Conservation (phyloP, 2,888 invertebrate genomes). For the Ecdyonurus torrentis region DNA sequence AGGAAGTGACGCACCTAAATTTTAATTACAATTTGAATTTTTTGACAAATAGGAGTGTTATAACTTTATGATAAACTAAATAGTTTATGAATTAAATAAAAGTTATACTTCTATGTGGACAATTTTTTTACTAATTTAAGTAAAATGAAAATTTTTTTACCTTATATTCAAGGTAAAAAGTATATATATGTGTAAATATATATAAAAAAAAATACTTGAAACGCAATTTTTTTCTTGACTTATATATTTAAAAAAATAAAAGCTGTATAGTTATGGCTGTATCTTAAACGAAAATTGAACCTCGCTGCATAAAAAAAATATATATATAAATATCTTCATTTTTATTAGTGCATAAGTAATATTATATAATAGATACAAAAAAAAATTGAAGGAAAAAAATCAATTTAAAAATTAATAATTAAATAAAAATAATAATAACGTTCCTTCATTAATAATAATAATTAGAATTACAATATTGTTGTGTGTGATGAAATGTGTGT, state of each 20-base stretch:
- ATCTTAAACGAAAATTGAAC: too few species aligned
- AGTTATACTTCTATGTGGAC: background rate
- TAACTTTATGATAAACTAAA: too few species aligned
- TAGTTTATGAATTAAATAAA: too few species aligned
- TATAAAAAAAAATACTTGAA: background rate
- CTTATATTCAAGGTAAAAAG: background rate
- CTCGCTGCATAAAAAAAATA: background rate
- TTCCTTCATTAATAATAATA: background rate
- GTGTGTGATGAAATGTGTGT: constrained; percentile 5
- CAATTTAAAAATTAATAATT: background rate
- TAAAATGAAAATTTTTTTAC: background rate
- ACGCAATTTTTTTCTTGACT: background rate
- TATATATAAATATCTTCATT: background rate
- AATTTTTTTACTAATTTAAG: background rate
- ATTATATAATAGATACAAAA: too few species aligned
- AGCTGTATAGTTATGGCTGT: background rate
- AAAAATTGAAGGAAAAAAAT: constrained; percentile 1
- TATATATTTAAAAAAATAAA: too few species aligned
- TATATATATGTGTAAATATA: background rate
- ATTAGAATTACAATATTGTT: background rate
- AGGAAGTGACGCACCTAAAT: background rate
- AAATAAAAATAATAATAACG: background rate
- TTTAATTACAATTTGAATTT: background rate
- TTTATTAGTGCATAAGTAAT: too few species aligned
- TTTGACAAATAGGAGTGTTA: too few species aligned